Evolutionary conservation across 2,888 invertebrate species (phyloP), one percentile per base, ranked within the genome.

Genomic region (Pseudanteris insignis): DNA sequence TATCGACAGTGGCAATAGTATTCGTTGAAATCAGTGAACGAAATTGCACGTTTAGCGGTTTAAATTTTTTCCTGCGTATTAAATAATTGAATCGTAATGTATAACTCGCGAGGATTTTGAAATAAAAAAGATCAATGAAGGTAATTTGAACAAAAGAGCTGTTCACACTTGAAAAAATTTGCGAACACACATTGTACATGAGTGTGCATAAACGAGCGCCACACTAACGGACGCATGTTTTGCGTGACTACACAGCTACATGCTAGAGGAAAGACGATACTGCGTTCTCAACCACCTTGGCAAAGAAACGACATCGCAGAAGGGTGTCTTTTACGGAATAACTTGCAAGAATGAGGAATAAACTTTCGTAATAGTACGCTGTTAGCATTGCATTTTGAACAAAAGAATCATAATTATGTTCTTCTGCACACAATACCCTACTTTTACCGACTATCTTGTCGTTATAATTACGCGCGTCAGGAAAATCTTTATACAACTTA

Each of bases 221-320:
- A 51, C 37, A 51, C 51, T 55, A 55, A 60, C 51, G 55, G 58
- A 59, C 50, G 53, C 48, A 43, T 48, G 54, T 58, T 53, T 63
- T 53, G 46, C 54, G 55, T 50, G 60, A 60, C 59, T 62, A 46
- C 48, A 47, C 37, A 48, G 46, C 41, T 41, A 46, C 55, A 61
- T 63, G 61, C 60, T 25, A 47, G 38, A 53, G 58, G 66, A 65
- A 65, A 65, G 57, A 63, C 59, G 65, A 65, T 62, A 53, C 59
- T 50, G 58, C 63, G 32, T 25, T 51, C 38, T 15, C 43, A 40
- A 34, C 60, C 53, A 48, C 51, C 34, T 46, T 55, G 54, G 47
- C 47, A 63, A 59, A 66, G 62, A 62, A 64, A 58, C 38, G 40
- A 51, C 44, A 32, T 50, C 25, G 62, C 47, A 53, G 40, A 43